phyloP scores from a whole-genome alignment of 2,113 vertebrate species.

The Phaethon lepturus region DNA sequence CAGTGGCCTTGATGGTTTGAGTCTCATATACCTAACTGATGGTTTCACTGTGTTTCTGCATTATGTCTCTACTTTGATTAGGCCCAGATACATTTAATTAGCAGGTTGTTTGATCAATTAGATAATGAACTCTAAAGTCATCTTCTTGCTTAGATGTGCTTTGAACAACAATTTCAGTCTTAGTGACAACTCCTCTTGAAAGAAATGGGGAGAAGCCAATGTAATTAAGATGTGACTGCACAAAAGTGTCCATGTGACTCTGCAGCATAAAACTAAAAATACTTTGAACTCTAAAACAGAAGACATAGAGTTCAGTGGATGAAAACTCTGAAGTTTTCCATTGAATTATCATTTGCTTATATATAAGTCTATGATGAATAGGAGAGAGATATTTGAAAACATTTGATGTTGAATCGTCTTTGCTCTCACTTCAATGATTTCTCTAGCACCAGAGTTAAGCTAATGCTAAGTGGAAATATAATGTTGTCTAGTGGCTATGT shows the following conservation, averaged over 20 bases:
- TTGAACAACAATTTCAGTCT: constrained; percentile 66
- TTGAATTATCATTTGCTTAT: not conserved
- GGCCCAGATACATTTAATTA: constrained; percentile 77
- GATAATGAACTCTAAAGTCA: constrained; percentile 73
- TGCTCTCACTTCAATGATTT: not conserved
- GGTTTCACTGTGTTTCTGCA: constrained; percentile 48
- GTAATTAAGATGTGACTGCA: constrained; percentile 48
- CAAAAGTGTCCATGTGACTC: not conserved
- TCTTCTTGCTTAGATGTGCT: constrained; percentile 69
- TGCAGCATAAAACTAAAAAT: not conserved
- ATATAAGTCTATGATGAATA: not conserved
- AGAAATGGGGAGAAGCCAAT: not conserved
- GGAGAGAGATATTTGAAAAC: not conserved
- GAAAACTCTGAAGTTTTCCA: not conserved
- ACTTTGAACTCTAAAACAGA: not conserved
- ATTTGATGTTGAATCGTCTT: not conserved
- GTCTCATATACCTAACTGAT: not conserved
- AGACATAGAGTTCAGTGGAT: not conserved
- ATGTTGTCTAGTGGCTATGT: not conserved
- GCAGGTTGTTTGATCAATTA: constrained; percentile 74
- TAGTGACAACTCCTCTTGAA: not conserved
- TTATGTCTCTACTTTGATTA: constrained; percentile 70
- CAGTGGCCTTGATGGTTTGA: not conserved
- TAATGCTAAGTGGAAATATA: not conserved
- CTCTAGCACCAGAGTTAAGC: not conserved